These are phyloP conservation scores for Sus cebifrons DNA, from an alignment of 2,797 vertebrate species.

Conservation along the genomic window DNA sequence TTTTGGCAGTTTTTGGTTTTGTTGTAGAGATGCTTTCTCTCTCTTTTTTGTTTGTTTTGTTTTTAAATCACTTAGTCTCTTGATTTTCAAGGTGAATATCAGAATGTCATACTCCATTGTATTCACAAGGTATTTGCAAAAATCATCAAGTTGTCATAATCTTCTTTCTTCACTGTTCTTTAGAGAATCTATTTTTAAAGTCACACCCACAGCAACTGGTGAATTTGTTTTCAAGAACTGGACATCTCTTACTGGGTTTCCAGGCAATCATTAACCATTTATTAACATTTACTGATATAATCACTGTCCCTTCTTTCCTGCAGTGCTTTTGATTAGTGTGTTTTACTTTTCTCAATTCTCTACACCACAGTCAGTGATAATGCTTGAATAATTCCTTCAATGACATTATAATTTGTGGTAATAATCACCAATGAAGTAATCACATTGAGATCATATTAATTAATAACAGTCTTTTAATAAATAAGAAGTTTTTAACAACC, in stretches of 20 bases:
- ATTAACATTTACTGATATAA: neutral
- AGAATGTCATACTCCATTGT: neutral
- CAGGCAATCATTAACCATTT: neutral
- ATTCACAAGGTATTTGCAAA: neutral
- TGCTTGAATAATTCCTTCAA: neutral
- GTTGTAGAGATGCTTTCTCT: neutral
- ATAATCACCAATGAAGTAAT: neutral
- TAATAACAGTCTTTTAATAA: neutral
- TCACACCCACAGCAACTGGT: neutral
- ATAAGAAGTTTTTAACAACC: neutral
- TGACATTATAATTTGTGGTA: neutral
- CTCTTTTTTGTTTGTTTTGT: neutral
- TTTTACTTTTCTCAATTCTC: constrained; percentile 50
- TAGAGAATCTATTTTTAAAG: constrained; percentile 27
- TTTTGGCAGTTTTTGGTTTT: neutral
- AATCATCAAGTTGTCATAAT: neutral
- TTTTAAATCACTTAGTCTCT: neutral
- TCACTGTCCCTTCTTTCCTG: neutral
- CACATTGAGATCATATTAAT: neutral
- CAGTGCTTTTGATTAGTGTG: neutral
- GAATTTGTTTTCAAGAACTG: neutral
- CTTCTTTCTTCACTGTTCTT: constrained; percentile 13
- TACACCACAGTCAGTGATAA: neutral
- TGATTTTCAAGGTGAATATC: neutral
- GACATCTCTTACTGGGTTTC: neutral